Evolutionary conservation across 2,888 invertebrate species (phyloP).

Genomic region (Gonocerus acuteangulatus): DNA sequence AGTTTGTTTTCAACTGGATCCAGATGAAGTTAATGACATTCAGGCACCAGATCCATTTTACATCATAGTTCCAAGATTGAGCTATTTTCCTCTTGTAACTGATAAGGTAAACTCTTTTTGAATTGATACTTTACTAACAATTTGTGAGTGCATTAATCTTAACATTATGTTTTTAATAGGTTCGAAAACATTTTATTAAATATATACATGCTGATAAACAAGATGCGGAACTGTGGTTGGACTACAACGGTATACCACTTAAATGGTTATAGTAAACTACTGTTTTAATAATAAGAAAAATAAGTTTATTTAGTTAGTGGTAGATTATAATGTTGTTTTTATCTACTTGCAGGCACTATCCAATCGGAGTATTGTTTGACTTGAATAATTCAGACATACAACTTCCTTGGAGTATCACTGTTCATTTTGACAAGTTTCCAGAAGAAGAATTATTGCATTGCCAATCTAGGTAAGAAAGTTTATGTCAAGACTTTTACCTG

Average conservation of each 20-base stretch:
- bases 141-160: not conserved
- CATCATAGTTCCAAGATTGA: slow-evolving; percentile 85
- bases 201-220: slow-evolving; percentile 72
- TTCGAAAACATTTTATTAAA: slow-evolving; percentile 78
- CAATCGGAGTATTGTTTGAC: slow-evolving; percentile 84
- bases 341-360: slow-evolving; percentile 54
- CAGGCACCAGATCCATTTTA: slow-evolving; percentile 89
- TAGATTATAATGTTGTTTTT: not conserved
- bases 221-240: slow-evolving; percentile 88
- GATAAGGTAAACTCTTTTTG: slow-evolving; percentile 63
- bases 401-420: slow-evolving; percentile 87
- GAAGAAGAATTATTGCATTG: slow-evolving; percentile 81
- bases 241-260: slow-evolving; percentile 81
- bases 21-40: slow-evolving; percentile 79
- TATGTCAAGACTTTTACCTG: not conserved
- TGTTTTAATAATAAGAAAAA: not conserved
- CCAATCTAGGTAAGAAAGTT: slow-evolving; percentile 61
- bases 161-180: slow-evolving; percentile 46
- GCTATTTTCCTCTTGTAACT: slow-evolving; percentile 89
- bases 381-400: slow-evolving; percentile 60
- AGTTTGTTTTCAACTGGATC: slow-evolving; percentile 80
- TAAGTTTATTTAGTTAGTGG: not conserved
- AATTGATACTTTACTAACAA: not conserved
- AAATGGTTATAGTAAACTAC: slow-evolving; percentile 56
- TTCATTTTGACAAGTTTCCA: slow-evolving; percentile 92